These are phyloP conservation scores for Tipula confusa DNA, from an alignment of 2,888 invertebrate genomes.

Conservation along the genomic window DNA sequence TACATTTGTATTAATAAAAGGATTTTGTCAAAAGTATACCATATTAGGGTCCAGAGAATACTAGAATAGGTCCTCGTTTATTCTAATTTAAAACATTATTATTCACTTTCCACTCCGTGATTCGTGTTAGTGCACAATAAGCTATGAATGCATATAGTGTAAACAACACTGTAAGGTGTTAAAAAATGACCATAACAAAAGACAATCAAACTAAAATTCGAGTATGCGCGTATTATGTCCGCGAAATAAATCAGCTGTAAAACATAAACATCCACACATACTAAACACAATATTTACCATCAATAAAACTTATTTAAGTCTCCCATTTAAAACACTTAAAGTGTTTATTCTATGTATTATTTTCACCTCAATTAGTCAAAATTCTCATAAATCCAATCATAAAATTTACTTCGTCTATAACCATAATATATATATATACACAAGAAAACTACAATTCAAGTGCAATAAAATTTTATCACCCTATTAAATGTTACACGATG, in stretches of 20 bases:
- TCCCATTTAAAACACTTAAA: conserved; percentile 7
- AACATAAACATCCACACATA: neutral
- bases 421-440: neutral
- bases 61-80: no score
- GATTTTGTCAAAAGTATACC: no score
- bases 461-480: conserved; percentile 25
- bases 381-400: conserved; percentile 7
- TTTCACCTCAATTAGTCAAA: conserved; percentile 25
- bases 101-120: no score
- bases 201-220: no score
- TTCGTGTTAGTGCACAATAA: no score
- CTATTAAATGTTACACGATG: conserved; percentile 25
- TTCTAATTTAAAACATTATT: no score
- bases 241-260: neutral
- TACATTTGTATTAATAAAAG: no score
- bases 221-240: no score
- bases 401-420: neutral
- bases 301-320: neutral
- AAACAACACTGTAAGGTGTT: no score
- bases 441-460: conserved; percentile 12
- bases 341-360: neutral
- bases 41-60: no score
- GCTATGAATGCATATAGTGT: no score
- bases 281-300: neutral
- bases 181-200: no score